Evolutionary conservation across 2,888 invertebrate genomes (phyloP).

Genomic region (Myopa testacea): DNA sequence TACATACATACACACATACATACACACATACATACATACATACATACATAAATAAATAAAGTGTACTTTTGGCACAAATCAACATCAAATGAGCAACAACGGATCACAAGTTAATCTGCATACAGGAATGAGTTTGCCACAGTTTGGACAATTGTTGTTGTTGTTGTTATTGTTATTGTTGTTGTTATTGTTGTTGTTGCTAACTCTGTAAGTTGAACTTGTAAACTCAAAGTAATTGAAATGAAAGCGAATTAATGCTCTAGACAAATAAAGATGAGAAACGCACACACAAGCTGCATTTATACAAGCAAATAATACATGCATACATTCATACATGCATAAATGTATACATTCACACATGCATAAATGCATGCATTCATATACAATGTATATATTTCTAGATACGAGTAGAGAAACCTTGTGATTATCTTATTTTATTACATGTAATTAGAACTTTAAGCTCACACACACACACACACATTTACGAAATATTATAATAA

Average conservation of each 20-base stretch:
- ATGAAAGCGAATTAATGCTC: conserved; percentile 22
- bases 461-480: conserved; percentile 36
- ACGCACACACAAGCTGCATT: conserved; percentile 40
- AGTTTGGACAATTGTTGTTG: conserved; percentile 24
- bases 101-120: conserved; percentile 19
- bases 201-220: neutral
- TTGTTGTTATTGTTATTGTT: conserved; percentile 7
- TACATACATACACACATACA: too few species aligned
- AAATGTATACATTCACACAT: conserved; percentile 39
- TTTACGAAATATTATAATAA: conserved; percentile 40
- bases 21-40: too few species aligned
- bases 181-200: conserved; percentile 13
- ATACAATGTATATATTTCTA: too few species aligned
- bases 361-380: conserved; percentile 39
- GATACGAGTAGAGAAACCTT: too few species aligned
- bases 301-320: neutral
- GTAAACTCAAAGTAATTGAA: conserved; percentile 6
- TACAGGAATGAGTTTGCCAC: neutral
- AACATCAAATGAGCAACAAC: conserved; percentile 36
- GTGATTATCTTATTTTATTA: too few species aligned
- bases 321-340: conserved; percentile 41
- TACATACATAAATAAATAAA: too few species aligned
- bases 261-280: conserved; percentile 27
- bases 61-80: conserved; percentile 1
- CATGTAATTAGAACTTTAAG: neutral